phyloP scores from a whole-genome alignment of 2,888 invertebrate genomes.

The Lochmaea capreae region DNA sequence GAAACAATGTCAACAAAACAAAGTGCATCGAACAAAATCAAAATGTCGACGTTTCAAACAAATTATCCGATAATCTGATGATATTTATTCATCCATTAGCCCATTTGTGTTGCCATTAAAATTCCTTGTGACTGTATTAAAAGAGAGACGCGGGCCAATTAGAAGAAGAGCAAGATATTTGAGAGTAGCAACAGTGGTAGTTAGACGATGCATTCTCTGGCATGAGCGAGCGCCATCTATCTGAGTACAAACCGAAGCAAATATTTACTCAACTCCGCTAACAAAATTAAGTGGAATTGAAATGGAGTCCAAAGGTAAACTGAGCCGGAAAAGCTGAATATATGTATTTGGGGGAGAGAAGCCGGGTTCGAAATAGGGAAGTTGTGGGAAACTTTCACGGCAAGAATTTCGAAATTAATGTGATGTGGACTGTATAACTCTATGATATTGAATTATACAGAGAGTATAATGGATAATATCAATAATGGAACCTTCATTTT shows the following conservation, averaged over 20 bases:
- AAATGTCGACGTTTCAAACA: background rate
- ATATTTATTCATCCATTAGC: slow-evolving; percentile 18
- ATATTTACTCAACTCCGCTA: slow-evolving; percentile 66
- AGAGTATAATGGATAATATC: background rate
- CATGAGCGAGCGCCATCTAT: slow-evolving; percentile 55
- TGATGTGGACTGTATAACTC: slow-evolving; percentile 16
- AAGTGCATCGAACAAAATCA: background rate
- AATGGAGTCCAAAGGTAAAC: slow-evolving; percentile 67
- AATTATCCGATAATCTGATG: slow-evolving; percentile 4
- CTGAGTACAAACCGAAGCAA: slow-evolving; percentile 63
- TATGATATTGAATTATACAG: background rate
- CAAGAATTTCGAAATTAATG: slow-evolving; percentile 24
- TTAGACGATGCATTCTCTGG: slow-evolving; percentile 35
- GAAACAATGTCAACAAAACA: too few relatives aligned
- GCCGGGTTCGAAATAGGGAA: slow-evolving; percentile 24
- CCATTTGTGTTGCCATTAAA: slow-evolving; percentile 14
- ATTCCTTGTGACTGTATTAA: slow-evolving; percentile 12
- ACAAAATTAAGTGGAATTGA: slow-evolving; percentile 68
- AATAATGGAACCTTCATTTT: background rate
- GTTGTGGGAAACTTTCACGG: slow-evolving; percentile 15
- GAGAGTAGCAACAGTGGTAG: slow-evolving; percentile 31
- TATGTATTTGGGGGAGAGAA: slow-evolving; percentile 30
- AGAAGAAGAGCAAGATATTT: slow-evolving; percentile 25
- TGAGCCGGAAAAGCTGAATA: slow-evolving; percentile 50
- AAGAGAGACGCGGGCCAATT: slow-evolving; percentile 21